These are phyloP conservation scores for Callionymus lyra DNA, from an alignment of 2,113 vertebrate genomes.

Conservation along the genomic window DNA sequence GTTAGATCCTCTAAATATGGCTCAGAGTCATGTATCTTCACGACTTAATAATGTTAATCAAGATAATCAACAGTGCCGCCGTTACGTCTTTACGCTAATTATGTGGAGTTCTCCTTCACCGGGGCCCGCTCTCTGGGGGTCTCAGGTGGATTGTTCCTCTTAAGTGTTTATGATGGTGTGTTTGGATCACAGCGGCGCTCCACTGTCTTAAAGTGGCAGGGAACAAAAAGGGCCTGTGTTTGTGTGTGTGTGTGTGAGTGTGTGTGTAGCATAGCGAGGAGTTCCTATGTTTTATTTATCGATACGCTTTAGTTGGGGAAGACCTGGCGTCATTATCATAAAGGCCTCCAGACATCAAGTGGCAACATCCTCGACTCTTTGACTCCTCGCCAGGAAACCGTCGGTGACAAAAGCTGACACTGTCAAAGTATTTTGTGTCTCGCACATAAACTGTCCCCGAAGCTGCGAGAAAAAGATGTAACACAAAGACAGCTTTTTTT, in stretches of 20 bases:
- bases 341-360: slow-evolving; percentile 69
- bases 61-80: slow-evolving; percentile 66
- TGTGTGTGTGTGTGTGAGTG: slow-evolving; percentile 2
- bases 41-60: slow-evolving; percentile 65
- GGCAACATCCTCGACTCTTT: slow-evolving; percentile 25
- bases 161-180: slow-evolving; percentile 60
- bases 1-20: slow-evolving; percentile 66
- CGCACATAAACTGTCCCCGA: slow-evolving; percentile 72
- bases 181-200: slow-evolving; percentile 40
- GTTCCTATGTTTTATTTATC: slow-evolving; percentile 74
- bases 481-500: slow-evolving; percentile 49
- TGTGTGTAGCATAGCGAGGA: slow-evolving; percentile 39
- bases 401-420: slow-evolving; percentile 67
- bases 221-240: slow-evolving; percentile 24
- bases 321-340: slow-evolving; percentile 69
- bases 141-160: slow-evolving; percentile 68
- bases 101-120: slow-evolving; percentile 56
- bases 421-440: slow-evolving; percentile 68
- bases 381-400: slow-evolving; percentile 32
- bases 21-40: slow-evolving; percentile 71
- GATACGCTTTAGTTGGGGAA: slow-evolving; percentile 64
- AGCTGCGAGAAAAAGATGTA: slow-evolving; percentile 67
- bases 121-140: slow-evolving; percentile 38
- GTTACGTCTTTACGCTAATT: slow-evolving; percentile 74
- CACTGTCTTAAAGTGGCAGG: slow-evolving; percentile 49